Percentiles rank a stretch among this genome's conserved stretches.
Conservation (phyloP, 2,113 vertebrate species). For the Dendropsophus ebraccatus region DNA sequence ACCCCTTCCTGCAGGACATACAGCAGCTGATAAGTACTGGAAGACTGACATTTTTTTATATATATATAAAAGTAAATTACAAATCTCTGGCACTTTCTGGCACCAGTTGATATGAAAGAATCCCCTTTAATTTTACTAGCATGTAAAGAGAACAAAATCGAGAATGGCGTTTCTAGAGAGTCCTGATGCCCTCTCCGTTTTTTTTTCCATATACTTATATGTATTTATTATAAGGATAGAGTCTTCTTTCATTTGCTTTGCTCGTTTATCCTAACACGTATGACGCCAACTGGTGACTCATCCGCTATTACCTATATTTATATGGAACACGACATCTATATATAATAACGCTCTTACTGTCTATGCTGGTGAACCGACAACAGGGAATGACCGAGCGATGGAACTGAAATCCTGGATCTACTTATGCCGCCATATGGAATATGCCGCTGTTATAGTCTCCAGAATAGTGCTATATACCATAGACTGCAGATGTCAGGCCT, state of each 20-base stretch:
- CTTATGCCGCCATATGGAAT: background rate
- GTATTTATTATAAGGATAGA: background rate
- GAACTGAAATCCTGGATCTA: too few species aligned
- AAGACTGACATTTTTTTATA: too few species aligned
- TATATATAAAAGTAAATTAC: too few species aligned
- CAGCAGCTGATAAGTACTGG: too few species aligned
- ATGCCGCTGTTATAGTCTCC: too few species aligned
- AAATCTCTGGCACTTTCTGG: too few species aligned
- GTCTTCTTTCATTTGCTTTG: background rate
- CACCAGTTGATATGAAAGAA: too few species aligned
- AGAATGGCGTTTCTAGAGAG: background rate
- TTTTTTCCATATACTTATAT: background rate
- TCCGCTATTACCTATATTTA: background rate
- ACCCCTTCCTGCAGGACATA: too few species aligned
- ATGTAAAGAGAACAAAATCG: background rate
- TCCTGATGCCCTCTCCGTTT: background rate
- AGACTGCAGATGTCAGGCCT: too few species aligned
- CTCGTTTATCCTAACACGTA: background rate
- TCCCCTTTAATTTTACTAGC: constrained; percentile 1
- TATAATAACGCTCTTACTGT: constrained; percentile 15
- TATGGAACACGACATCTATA: background rate
- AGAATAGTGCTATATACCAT: too few species aligned
- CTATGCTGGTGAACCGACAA: background rate
- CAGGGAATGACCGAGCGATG: constrained; percentile 29
- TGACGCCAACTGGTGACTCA: background rate